A percentile compares a stretch with the other conserved stretches of the same genome.
These are phyloP conservation scores for Catharus fuscescens DNA, from an alignment of 2,113 vertebrate species.

Conservation along the genomic window DNA sequence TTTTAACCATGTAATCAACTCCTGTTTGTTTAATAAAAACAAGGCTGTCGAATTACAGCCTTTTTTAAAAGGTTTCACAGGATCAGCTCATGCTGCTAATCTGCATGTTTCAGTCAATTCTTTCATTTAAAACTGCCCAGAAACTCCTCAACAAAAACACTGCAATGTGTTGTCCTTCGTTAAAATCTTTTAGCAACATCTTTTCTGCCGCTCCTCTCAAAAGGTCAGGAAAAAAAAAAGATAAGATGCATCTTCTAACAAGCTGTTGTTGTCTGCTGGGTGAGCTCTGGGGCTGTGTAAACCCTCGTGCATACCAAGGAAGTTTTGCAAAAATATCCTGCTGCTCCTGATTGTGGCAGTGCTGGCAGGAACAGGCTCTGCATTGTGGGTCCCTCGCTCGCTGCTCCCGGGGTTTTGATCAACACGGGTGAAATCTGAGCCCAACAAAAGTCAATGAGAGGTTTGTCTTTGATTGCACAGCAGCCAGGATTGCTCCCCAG, in stretches of 20 bases:
- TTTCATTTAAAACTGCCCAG: neutral
- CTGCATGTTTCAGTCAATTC: neutral
- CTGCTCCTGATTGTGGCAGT: neutral
- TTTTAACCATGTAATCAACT: neutral
- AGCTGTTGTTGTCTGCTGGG: neutral
- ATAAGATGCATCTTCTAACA: neutral
- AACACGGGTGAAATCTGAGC: neutral
- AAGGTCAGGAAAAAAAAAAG: neutral
- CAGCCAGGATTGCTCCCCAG: slow-evolving; percentile 32
- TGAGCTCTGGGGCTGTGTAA: neutral
- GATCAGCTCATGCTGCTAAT: neutral
- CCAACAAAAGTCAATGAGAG: slow-evolving; percentile 36
- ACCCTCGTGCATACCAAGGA: neutral
- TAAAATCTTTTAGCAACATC: neutral
- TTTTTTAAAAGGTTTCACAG: neutral
- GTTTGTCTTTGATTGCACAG: slow-evolving; percentile 18
- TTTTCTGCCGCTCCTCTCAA: neutral
- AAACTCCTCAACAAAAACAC: neutral
- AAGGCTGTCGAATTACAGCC: neutral
- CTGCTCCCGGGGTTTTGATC: neutral
- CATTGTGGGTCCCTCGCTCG: neutral
- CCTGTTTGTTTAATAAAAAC: neutral
- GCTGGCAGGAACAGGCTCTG: neutral
- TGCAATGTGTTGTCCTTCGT: neutral
- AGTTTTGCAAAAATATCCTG: neutral